Evolutionary conservation across 2,797 vertebrate species (phyloP), one percentile per base, ranked within the genome.

Genomic region (Crypturellus tataupa): DNA sequence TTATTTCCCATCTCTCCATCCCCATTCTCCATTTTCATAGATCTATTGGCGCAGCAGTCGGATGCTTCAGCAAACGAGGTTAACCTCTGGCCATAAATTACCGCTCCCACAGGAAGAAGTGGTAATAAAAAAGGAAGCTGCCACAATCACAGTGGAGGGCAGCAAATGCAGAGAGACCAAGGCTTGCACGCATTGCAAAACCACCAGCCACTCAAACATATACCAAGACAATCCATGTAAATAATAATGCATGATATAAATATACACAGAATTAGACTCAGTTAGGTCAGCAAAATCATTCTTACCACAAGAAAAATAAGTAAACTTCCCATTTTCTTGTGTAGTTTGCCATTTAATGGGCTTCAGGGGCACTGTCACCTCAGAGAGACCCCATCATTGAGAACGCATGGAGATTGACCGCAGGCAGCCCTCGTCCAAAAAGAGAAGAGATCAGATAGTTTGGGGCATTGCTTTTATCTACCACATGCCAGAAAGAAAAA

Each of bases 61-160:
- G 91, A 93, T 90, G 37, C 42, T 94, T 87, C 64, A 86, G 93
- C 90, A 95, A 90, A 95, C 77, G 83, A 95, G 91, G 94, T 95
- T 96, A 96, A 96, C 95, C 96, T 91, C 94, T 94, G 93, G 85
- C 91, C 94, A 95, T 73, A 67, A 93, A 94, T 95, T 79, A 88
- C 78, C 58, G 88, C 83, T 96, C 94, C 95, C 95, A 67, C 80
- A 60, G 91, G 95, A 95, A 86, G 93, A 91, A 96, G 90, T 64
- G 64, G 93, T 58, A 89, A 64, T 69, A 69, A 73, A 94, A 67
- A 95, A 84, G 68, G 90, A 93, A 96, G 88, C 71, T 24, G 75
- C 90, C 83, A 46, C 90, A 93, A 18, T 51, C 67, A 16, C 77
- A 65, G 92, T 0, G 0, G 79, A 82, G 89, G 59, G 90, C 75